phyloP scores from a whole-genome alignment of 1,140 invertebrate species.

The fruit fly (Drosophila melanogaster) region DNA sequence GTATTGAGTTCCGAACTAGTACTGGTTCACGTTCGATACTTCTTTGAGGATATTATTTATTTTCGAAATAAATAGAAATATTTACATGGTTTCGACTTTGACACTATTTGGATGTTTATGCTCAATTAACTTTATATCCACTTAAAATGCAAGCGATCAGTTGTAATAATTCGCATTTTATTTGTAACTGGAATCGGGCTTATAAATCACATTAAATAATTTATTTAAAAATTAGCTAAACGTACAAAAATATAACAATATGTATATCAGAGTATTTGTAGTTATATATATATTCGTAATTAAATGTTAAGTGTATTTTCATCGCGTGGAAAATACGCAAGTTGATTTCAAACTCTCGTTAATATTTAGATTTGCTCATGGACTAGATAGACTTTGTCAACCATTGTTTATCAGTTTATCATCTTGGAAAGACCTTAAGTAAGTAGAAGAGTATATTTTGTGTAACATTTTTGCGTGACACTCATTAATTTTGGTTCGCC shows the following conservation, averaged over 20 bases:
- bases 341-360: conserved; percentile 34
- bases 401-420: conserved; percentile 11
- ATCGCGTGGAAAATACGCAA: conserved; percentile 18
- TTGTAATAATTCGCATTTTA: conserved; percentile 53
- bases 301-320: conserved; percentile 49
- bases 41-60: background rate
- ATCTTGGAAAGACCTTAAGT: conserved; percentile 15
- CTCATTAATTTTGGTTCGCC: background rate
- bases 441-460: background rate
- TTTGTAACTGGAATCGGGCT: conserved; percentile 76
- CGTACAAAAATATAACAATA: conserved; percentile 83
- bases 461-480: conserved; percentile 3
- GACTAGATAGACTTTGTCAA: conserved; percentile 52
- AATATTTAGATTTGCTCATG: conserved; percentile 33
- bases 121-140: conserved; percentile 18
- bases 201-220: conserved; percentile 82
- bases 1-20: conserved; percentile 35
- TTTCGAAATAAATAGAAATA: background rate
- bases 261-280: conserved; percentile 57
- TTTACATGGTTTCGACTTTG: background rate
- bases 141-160: conserved; percentile 16
- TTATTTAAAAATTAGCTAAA: conserved; percentile 82
- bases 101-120: background rate
- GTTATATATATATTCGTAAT: conserved; percentile 54
- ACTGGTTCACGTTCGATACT: conserved; percentile 28